phyloP scores from a whole-genome alignment of 2,888 invertebrate species.

The Aethes cnicana region DNA sequence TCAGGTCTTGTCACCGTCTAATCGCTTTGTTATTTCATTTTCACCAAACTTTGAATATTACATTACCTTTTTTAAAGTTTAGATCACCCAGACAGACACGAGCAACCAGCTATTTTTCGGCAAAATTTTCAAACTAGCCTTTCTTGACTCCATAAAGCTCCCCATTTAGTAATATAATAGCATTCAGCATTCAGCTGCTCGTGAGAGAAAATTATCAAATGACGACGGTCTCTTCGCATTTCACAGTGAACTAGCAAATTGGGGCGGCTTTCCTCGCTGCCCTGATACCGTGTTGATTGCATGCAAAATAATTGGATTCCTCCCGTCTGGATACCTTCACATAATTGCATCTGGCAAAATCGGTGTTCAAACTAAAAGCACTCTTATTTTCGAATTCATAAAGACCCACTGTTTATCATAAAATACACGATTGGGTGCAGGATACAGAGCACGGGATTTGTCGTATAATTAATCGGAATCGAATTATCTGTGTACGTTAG shows the following conservation, averaged over 20 bases:
- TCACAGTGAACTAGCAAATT: background rate
- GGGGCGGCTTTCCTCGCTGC: background rate
- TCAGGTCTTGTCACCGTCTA: too few species aligned
- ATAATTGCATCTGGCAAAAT: background rate
- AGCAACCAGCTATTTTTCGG: too few species aligned
- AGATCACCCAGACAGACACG: too few species aligned
- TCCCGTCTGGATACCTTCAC: slow-evolving; percentile 37
- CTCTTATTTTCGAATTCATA: slow-evolving; percentile 12
- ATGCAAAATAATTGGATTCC: slow-evolving; percentile 70
- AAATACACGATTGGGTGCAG: background rate
- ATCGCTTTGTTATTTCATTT: too few species aligned
- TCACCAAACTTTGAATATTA: too few species aligned
- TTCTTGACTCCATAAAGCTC: too few species aligned
- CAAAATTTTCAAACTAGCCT: too few species aligned
- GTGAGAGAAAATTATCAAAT: too few species aligned
- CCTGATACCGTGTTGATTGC: slow-evolving; percentile 63
- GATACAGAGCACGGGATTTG: slow-evolving; percentile 25
- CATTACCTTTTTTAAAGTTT: too few species aligned
- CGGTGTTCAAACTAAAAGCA: slow-evolving; percentile 19
- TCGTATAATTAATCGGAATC: slow-evolving; percentile 45
- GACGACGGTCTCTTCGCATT: too few species aligned
- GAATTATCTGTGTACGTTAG: slow-evolving; percentile 42
- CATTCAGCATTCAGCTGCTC: too few species aligned
- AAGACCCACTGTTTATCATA: slow-evolving; percentile 4
- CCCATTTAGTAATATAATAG: too few species aligned